Evolutionary conservation across 2,888 invertebrate species (phyloP).

Genomic region (Punctoribates punctum): DNA sequence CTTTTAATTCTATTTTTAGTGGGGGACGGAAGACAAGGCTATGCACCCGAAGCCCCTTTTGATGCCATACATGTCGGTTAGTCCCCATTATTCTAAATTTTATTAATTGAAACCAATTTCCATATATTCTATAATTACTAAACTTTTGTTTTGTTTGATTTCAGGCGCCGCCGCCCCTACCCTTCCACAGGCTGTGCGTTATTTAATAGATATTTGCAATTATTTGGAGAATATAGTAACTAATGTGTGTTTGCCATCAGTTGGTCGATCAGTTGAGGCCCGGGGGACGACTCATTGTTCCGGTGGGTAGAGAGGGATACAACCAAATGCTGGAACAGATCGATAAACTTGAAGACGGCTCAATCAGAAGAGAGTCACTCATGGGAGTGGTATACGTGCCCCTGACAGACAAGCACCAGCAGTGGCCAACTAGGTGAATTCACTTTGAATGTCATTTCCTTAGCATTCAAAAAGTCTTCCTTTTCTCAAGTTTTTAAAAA

Average conservation of each 20-base stretch:
- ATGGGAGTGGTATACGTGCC: constrained; percentile 98
- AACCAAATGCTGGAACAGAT: constrained; percentile 84
- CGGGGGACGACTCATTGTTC: constrained; percentile 86
- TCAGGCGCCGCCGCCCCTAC: constrained; percentile 72
- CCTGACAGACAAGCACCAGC: constrained; percentile 71
- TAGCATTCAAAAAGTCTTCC: no score
- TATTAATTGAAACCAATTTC: not conserved
- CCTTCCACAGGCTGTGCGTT: constrained; percentile 67
- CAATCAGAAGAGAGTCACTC: constrained; percentile 68
- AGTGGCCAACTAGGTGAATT: constrained; percentile 27
- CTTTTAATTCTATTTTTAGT: constrained; percentile 55
- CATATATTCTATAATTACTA: not conserved
- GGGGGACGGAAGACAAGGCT: constrained; percentile 86
- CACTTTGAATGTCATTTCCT: not conserved
- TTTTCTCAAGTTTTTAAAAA: no score
- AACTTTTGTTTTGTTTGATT: not conserved
- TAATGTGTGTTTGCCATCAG: constrained; percentile 55
- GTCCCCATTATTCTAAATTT: not conserved
- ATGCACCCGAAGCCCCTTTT: constrained; percentile 68
- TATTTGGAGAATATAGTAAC: not conserved
- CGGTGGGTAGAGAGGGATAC: constrained; percentile 79
- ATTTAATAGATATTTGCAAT: not conserved
- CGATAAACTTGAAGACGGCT: constrained; percentile 79
- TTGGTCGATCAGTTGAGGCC: constrained; percentile 80
- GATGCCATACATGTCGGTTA: constrained; percentile 82